Conservation (phyloP, 2,797 vertebrate species). For the Chiloscyllium punctatum region DNA sequence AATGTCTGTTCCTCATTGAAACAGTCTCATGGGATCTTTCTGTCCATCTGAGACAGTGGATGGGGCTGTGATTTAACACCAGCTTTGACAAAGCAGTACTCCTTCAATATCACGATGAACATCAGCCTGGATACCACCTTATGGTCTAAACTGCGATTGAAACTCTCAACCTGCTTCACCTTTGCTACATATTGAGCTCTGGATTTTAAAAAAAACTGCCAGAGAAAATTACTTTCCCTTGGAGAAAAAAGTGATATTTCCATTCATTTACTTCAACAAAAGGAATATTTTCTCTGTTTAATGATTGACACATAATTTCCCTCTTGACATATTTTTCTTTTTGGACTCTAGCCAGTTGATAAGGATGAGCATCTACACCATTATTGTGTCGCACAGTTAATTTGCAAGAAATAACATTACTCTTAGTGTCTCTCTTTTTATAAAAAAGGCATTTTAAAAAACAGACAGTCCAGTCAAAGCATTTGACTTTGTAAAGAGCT, state of each 20-base stretch:
- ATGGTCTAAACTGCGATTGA: not conserved
- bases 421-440: not conserved
- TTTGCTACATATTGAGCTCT: not conserved
- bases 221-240: not conserved
- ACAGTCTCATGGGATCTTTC: not conserved
- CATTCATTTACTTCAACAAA: not conserved
- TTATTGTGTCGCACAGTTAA: not conserved
- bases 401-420: not conserved
- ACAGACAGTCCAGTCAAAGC: too few relatives aligned
- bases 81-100: not conserved
- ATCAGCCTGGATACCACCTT: not conserved
- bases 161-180: not conserved
- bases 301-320: not conserved
- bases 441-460: not conserved
- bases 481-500: too few relatives aligned
- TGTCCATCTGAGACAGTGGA: not conserved
- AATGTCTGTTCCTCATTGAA: not conserved
- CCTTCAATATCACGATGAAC: not conserved
- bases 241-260: not conserved
- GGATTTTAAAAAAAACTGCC: not conserved
- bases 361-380: not conserved
- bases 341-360: not conserved
- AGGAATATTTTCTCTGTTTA: not conserved
- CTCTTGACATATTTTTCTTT: not conserved
- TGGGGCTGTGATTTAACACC: not conserved